These are phyloP conservation scores for Felis chaus DNA, from an alignment of 2,113 vertebrate species.

Conservation along the genomic window DNA sequence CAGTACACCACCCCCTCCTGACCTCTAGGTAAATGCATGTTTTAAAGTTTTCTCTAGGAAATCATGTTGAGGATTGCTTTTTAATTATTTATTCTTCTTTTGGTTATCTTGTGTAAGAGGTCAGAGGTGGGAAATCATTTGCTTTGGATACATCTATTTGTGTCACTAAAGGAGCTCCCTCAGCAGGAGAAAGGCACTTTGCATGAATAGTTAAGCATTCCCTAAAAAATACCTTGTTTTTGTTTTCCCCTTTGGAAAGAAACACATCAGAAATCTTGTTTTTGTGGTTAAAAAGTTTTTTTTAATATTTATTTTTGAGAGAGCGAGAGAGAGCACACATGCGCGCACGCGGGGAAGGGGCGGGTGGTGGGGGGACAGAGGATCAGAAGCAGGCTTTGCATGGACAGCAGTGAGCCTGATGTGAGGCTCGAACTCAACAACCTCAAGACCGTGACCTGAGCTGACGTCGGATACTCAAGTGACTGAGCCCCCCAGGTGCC, in stretches of 20 bases:
- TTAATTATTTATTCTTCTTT: conserved; percentile 11
- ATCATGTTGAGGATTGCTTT: conserved; percentile 70
- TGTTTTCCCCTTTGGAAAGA: neutral
- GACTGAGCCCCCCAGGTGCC: too few relatives aligned
- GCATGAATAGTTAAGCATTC: neutral
- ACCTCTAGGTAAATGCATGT: conserved; percentile 83
- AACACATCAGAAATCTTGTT: neutral
- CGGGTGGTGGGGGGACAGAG: too few relatives aligned
- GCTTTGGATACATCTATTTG: neutral
- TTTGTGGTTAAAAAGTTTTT: neutral
- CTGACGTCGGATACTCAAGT: too few relatives aligned
- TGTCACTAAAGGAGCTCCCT: conserved; percentile 77
- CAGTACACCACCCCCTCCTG: conserved; percentile 82
- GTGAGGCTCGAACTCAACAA: too few relatives aligned
- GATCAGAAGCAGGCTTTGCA: too few relatives aligned
- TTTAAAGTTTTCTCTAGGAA: conserved; percentile 79
- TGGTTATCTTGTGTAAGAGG: conserved; percentile 62
- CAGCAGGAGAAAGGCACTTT: conserved; percentile 70
- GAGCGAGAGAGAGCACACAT: too few relatives aligned
- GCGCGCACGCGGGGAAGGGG: too few relatives aligned
- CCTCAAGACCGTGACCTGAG: too few relatives aligned
- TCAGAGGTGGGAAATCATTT: conserved; percentile 67
- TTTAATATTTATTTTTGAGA: too few relatives aligned
- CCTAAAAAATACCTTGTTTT: neutral
- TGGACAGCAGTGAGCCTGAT: too few relatives aligned